These are phyloP conservation scores for Clostera curtula DNA, from an alignment of 2,888 invertebrate species.

Conservation along the genomic window DNA sequence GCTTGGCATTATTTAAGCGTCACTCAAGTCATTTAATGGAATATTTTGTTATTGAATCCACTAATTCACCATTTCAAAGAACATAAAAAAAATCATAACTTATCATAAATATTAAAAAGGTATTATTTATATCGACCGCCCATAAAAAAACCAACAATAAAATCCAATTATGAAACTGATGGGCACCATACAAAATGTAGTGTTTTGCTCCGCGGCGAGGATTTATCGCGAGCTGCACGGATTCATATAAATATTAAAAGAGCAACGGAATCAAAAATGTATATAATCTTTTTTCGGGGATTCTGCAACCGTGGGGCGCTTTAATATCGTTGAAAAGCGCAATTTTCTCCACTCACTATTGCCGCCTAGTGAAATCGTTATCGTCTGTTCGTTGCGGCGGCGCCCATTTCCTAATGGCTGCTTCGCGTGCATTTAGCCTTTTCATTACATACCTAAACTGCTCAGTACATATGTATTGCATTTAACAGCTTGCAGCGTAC, in stretches of 20 bases:
- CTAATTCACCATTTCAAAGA: no score
- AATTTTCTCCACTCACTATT: constrained; percentile 66
- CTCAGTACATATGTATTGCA: constrained; percentile 27
- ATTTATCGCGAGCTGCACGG: constrained; percentile 36
- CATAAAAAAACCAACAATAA: constrained; percentile 5
- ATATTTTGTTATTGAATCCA: no score
- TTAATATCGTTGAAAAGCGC: constrained; percentile 69
- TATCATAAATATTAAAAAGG: constrained; percentile 6
- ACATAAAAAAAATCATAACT: no score
- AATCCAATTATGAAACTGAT: constrained; percentile 8
- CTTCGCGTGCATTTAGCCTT: constrained; percentile 64
- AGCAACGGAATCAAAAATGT: constrained; percentile 34
- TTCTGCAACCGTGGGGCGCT: constrained; percentile 52
- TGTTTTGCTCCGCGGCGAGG: constrained; percentile 20
- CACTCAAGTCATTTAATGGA: no score
- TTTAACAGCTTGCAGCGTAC: constrained; percentile 24
- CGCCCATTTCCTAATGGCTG: constrained; percentile 68
- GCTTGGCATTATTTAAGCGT: no score
- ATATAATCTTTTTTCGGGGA: constrained; percentile 44
- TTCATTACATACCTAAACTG: constrained; percentile 41
- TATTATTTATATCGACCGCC: constrained; percentile 1
- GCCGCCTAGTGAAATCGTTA: constrained; percentile 66
- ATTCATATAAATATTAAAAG: constrained; percentile 43
- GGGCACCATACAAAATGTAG: constrained; percentile 5
- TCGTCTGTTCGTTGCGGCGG: constrained; percentile 53